A percentile compares a stretch with the other conserved stretches of the same genome.
These are phyloP conservation scores for Crotalus horridus DNA, from an alignment of 2,113 vertebrate genomes.

Conservation along the genomic window DNA sequence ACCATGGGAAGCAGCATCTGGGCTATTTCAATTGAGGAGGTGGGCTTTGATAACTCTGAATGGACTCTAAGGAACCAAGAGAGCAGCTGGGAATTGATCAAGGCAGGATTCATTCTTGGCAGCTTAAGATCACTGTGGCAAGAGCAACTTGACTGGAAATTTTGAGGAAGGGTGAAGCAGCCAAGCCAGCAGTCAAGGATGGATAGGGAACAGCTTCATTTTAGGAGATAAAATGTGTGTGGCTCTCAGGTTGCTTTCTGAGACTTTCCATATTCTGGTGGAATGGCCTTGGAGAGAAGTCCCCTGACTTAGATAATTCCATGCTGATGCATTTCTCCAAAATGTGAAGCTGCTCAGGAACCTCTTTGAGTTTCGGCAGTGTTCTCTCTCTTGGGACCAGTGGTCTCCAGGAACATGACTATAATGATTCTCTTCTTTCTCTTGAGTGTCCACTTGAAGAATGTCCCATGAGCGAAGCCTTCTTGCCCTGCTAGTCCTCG, in stretches of 20 bases:
- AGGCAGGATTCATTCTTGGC: background rate
- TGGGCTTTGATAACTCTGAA: background rate
- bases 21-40: background rate
- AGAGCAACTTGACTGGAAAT: background rate
- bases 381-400: too few relatives aligned
- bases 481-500: background rate
- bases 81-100: background rate
- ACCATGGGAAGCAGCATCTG: background rate
- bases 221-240: background rate
- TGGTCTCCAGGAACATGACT: background rate
- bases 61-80: background rate
- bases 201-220: background rate
- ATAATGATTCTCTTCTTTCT: background rate
- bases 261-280: background rate
- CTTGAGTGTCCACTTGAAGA: background rate
- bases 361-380: background rate
- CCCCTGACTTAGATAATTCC: background rate
- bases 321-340: background rate
- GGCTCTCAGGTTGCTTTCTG: background rate
- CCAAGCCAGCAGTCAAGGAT: background rate
- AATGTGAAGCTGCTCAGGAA: background rate
- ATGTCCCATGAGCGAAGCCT: background rate
- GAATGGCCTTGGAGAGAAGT: background rate
- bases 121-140: background rate
- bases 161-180: background rate